Percentiles rank a stretch among this genome's conserved stretches.
Evolutionary conservation across 2,888 invertebrate genomes (phyloP).

Genomic region (Deroplatys truncata): DNA sequence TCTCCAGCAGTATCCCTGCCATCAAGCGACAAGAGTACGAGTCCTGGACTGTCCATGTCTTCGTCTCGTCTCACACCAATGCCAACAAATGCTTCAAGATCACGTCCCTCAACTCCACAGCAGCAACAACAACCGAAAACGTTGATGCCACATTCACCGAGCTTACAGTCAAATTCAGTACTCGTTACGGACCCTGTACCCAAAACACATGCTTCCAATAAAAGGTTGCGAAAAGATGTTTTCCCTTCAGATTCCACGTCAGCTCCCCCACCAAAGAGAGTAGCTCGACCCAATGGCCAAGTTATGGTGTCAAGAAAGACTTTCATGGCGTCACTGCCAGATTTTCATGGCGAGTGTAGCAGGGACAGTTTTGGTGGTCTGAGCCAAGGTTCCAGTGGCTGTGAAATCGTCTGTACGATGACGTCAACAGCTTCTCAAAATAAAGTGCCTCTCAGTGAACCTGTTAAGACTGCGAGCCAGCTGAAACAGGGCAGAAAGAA

Average conservation of each 20-base stretch:
- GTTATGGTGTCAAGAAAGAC: neutral
- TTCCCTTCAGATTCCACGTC: slow-evolving; percentile 33
- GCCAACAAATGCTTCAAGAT: neutral
- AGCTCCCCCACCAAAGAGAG: slow-evolving; percentile 21
- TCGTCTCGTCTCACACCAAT: neutral
- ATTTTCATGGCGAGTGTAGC: slow-evolving; percentile 36
- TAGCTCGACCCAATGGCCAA: slow-evolving; percentile 24
- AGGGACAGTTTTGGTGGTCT: slow-evolving; percentile 36
- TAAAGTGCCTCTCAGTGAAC: slow-evolving; percentile 1
- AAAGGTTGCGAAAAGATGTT: slow-evolving; percentile 49
- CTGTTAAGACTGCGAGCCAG: slow-evolving; percentile 36
- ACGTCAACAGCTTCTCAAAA: slow-evolving; percentile 15
- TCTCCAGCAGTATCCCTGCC: slow-evolving; percentile 11
- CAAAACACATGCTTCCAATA: slow-evolving; percentile 52
- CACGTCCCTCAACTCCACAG: neutral
- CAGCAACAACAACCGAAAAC: neutral
- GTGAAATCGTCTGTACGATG: slow-evolving; percentile 12
- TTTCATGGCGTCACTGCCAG: neutral
- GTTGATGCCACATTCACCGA: neutral
- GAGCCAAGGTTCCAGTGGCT: slow-evolving; percentile 25
- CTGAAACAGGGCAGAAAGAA: slow-evolving; percentile 58
- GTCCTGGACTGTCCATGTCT: slow-evolving; percentile 22
- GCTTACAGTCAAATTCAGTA: neutral
- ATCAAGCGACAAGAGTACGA: slow-evolving; percentile 26
- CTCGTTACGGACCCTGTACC: slow-evolving; percentile 44